Evolutionary conservation across 2,113 vertebrate genomes (phyloP), one percentile per base, ranked within the genome.

Genomic region (Pteropus alecto): DNA sequence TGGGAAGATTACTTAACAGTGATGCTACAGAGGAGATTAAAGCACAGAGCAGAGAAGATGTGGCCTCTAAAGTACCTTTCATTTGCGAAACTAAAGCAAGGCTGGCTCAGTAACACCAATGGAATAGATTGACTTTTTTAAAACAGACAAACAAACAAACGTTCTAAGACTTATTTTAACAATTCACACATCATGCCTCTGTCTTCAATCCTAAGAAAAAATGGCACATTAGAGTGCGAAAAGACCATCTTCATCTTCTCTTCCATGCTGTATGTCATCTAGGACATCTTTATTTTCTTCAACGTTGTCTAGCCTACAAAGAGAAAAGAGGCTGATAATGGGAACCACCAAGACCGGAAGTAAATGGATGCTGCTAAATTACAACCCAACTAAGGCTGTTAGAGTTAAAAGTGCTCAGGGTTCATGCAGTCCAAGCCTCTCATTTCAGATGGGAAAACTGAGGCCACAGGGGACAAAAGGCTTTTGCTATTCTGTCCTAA

Each of bases 161-260:
- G 48, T 38, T 24, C 48, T n/a, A 67, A 79, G 58, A 63, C 65
- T 81, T 76, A 41, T 90, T 65, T 61, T 56, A 70, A 84, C 7
- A 54, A 63, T 43, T 51, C 78, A 28, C 3, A 4, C 5, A 3
- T 26, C 24, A 46, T 16, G 19, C 6, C 71, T 60, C 19, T 7
- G 6, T 48, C 24, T 63, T 67, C 46, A 28, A 2, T 19, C 48
- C 65, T 78, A 61, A 30, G 56, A 46, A 73, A 63, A 68, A 84
- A 60, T 68, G 26, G 2, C 58, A 28, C 48, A 2, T 97, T 93
- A 98, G 35, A 98, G 94, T 9, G 94, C 89, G 87, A 98, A 98
- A 35, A 98, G 41, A 70, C 76, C 97, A 0, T 98, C 98, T 81
- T 98, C 98, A 13, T 97, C 98, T 90, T 98, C 98, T 61, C 70